Conservation (phyloP, 2,888 invertebrate genomes). For the Drosophila phalerata region DNA sequence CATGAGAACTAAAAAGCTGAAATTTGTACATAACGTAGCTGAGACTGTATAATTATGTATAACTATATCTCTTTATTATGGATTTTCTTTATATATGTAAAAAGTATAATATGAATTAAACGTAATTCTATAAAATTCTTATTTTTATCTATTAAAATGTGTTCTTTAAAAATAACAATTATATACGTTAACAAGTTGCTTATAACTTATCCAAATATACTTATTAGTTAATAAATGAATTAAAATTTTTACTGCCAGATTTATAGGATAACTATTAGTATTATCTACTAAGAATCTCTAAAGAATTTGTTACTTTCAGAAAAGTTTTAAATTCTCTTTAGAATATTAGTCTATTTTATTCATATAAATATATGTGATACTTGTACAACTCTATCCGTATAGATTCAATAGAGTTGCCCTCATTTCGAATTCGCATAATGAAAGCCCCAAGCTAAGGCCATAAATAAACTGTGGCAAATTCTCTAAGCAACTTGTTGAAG, state of each 20-base stretch:
- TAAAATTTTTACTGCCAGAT: background rate
- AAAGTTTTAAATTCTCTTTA: background rate
- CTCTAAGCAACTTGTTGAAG: constrained; percentile 77
- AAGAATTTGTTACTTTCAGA: background rate
- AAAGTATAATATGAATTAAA: too few relatives aligned
- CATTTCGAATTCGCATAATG: constrained; percentile 50
- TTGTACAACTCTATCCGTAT: constrained; percentile 11
- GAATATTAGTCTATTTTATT: background rate
- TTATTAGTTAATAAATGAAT: too few relatives aligned
- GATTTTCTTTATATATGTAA: too few relatives aligned
- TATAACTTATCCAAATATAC: too few relatives aligned
- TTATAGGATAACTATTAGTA: background rate
- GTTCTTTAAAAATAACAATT: too few relatives aligned
- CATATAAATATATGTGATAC: background rate
- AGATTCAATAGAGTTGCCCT: constrained; percentile 46
- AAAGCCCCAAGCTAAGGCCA: constrained; percentile 43
- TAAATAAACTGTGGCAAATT: constrained; percentile 79
- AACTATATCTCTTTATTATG: too few relatives aligned
- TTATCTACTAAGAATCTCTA: background rate
- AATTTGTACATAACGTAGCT: too few relatives aligned
- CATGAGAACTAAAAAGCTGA: too few relatives aligned
- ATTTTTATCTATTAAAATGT: too few relatives aligned
- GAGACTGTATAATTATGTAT: too few relatives aligned
- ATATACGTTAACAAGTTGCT: too few relatives aligned
- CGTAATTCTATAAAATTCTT: too few relatives aligned